A percentile compares a stretch with the other conserved stretches of the same genome.
Evolutionary conservation across 2,797 vertebrate species (phyloP).

Genomic region (Acomys russatus): DNA sequence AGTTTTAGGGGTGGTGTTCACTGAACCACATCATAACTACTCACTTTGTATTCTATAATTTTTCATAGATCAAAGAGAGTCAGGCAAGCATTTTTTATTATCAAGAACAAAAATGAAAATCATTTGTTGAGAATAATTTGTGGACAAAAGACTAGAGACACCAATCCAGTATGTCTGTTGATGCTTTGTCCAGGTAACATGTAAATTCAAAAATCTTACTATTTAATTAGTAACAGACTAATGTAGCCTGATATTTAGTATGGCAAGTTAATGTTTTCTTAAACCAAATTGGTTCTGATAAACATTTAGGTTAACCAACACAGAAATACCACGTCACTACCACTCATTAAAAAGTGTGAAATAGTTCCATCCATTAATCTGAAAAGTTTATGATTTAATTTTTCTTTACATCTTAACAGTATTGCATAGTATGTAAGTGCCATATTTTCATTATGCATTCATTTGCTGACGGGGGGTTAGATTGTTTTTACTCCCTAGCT

Average conservation of each 20-base stretch:
- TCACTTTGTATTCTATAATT: slow-evolving; percentile 5
- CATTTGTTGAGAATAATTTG: neutral
- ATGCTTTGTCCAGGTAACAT: neutral
- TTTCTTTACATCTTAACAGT: neutral
- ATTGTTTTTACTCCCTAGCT: neutral
- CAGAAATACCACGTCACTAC: neutral
- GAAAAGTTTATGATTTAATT: neutral
- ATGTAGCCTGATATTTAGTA: neutral
- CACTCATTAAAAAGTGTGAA: neutral
- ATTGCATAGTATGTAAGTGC: neutral
- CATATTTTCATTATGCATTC: neutral
- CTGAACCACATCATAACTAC: slow-evolving; percentile 9
- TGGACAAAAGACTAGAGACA: neutral
- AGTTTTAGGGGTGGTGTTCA: neutral
- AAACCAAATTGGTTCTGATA: neutral
- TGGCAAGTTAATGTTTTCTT: slow-evolving; percentile 23
- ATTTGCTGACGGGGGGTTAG: neutral
- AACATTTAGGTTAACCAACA: neutral
- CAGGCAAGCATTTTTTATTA: neutral
- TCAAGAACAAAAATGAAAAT: neutral
- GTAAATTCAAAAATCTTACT: slow-evolving; percentile 24
- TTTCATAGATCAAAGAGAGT: neutral
- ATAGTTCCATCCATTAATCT: neutral
- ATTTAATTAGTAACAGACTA: neutral
- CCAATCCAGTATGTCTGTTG: neutral